A percentile compares a stretch with the other conserved stretches of the same genome.
Evolutionary conservation across 1,140 invertebrate species (phyloP).

Genomic region (Nomia melanderi): DNA sequence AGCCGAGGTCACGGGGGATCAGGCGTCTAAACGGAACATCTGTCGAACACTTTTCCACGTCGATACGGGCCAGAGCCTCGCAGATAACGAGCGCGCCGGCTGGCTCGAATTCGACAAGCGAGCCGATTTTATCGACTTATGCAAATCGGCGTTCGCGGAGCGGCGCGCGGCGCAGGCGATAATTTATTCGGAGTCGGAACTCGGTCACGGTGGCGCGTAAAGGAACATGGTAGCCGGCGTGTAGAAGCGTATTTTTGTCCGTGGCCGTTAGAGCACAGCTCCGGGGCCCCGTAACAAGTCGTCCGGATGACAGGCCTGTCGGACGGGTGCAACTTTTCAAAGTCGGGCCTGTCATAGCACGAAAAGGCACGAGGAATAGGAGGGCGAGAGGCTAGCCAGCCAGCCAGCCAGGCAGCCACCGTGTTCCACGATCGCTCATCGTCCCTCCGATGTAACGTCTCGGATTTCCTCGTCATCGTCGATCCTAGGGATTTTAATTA

Average conservation of each 20-base stretch:
- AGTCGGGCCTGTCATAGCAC: conserved; percentile 64
- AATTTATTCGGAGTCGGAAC: conserved; percentile 55
- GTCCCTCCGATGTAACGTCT: conserved; percentile 2
- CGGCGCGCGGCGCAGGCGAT: conserved; percentile 42
- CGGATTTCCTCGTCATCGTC: conserved; percentile 40
- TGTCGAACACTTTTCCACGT: conserved; percentile 34
- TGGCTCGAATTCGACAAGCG: conserved; percentile 44
- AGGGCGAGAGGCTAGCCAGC: too few species aligned
- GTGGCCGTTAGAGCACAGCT: conserved; percentile 54
- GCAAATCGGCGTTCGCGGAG: too few species aligned
- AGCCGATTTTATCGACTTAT: conserved; percentile 62
- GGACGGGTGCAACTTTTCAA: conserved; percentile 74
- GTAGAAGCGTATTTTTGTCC: conserved; percentile 66
- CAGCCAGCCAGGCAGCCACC: conserved; percentile 47
- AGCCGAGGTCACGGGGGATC: background rate
- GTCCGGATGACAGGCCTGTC: conserved; percentile 68
- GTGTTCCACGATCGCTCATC: conserved; percentile 55
- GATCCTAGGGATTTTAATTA: conserved; percentile 52
- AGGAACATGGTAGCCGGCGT: conserved; percentile 60
- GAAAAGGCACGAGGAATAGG: conserved; percentile 57
- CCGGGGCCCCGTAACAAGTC: conserved; percentile 64
- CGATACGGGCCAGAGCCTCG: background rate
- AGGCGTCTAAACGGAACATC: conserved; percentile 34
- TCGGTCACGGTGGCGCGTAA: conserved; percentile 61
- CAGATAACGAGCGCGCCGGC: conserved; percentile 26